A percentile compares a stretch with the other conserved stretches of the same genome.
Conservation (phyloP, 2,888 invertebrate genomes). For the Ectropis crepuscularia region DNA sequence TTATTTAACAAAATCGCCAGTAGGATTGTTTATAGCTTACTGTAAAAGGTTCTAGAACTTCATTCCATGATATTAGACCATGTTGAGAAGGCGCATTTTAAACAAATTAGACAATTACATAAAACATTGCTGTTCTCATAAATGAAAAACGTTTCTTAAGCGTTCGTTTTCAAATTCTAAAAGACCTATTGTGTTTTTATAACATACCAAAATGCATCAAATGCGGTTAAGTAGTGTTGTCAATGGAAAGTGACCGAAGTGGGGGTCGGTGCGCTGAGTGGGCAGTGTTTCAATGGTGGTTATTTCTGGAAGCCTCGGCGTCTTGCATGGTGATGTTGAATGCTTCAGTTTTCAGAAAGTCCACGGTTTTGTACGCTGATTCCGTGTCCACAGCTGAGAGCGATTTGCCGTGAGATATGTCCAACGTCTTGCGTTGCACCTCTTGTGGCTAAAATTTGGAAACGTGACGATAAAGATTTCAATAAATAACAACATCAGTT, state of each 20-base stretch:
- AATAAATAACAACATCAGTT: not conserved
- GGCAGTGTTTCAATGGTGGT: conserved; percentile 31
- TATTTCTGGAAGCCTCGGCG: conserved; percentile 87
- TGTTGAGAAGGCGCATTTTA: no score
- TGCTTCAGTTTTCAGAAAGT: conserved; percentile 97
- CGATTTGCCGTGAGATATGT: conserved; percentile 61
- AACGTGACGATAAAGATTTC: conserved; percentile 1
- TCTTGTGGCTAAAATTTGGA: conserved; percentile 48
- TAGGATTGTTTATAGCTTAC: no score
- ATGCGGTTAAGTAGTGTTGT: not conserved
- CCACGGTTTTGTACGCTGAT: conserved; percentile 95
- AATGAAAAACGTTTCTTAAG: no score
- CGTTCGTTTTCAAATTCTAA: no score
- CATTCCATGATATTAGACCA: no score
- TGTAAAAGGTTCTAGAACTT: no score
- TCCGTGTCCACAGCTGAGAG: conserved; percentile 60
- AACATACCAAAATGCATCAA: no score
- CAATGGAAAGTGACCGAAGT: not conserved
- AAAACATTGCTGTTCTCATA: no score
- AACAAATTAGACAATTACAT: no score
- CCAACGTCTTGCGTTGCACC: conserved; percentile 41
- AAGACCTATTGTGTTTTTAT: no score
- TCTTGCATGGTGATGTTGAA: conserved; percentile 94
- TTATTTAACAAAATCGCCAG: no score
- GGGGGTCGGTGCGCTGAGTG: no score